Evolutionary conservation across 2,888 invertebrate species (phyloP).

Genomic region (Lasioglossum calceatum): DNA sequence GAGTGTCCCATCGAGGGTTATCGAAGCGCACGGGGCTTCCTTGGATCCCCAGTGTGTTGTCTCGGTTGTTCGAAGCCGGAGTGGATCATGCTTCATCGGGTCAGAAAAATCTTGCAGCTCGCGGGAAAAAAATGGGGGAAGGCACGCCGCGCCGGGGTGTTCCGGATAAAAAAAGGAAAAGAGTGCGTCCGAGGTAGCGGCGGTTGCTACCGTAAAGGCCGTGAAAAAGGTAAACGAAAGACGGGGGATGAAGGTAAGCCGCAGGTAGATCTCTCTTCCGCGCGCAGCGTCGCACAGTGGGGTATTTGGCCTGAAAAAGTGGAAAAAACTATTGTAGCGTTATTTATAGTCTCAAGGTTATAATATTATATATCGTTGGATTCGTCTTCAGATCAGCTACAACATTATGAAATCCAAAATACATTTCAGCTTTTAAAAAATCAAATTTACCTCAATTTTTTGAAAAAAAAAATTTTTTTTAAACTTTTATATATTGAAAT

Average conservation of each 20-base stretch:
- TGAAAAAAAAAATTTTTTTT: no score
- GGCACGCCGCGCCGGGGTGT: neutral
- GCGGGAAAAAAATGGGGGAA: slow-evolving; percentile 26
- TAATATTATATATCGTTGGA: no score
- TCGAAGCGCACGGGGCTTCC: slow-evolving; percentile 23
- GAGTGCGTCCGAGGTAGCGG: slow-evolving; percentile 22
- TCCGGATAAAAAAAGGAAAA: slow-evolving; percentile 15
- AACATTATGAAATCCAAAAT: no score
- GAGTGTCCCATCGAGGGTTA: neutral
- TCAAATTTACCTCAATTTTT: no score
- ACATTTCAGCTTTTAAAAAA: no score
- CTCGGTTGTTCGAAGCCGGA: slow-evolving; percentile 2
- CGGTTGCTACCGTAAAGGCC: slow-evolving; percentile 50
- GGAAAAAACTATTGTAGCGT: no score
- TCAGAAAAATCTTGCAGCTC: slow-evolving; percentile 71
- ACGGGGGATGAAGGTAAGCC: slow-evolving; percentile 8
- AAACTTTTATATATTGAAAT: no score
- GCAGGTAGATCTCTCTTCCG: slow-evolving; percentile 14
- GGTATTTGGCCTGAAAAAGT: no score
- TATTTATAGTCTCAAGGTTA: no score
- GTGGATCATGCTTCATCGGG: slow-evolving; percentile 75
- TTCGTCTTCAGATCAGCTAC: no score
- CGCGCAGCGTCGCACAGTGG: neutral
- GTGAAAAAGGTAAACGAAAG: slow-evolving; percentile 65
- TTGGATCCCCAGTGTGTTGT: slow-evolving; percentile 14